Evolutionary conservation across 1,140 invertebrate species (phyloP).

Genomic region (Brachystomella parvula): DNA sequence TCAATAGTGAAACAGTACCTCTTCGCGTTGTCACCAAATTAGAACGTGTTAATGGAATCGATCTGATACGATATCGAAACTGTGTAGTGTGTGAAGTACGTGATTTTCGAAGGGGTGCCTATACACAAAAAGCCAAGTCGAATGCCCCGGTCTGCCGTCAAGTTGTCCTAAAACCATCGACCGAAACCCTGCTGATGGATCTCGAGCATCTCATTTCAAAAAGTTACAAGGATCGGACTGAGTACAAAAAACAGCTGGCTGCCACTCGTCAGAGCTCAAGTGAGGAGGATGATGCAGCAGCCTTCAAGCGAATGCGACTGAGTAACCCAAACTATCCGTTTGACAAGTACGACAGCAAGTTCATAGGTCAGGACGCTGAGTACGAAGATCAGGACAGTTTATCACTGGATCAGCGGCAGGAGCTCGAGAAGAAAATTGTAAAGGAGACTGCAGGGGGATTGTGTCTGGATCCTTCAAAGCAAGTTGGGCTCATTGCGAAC

Average conservation of each 20-base stretch:
- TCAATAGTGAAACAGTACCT: slow-evolving; percentile 31
- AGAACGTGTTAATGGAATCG: slow-evolving; percentile 15
- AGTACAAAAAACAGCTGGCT: slow-evolving; percentile 7
- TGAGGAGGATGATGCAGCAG: background rate
- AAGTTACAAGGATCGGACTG: slow-evolving; percentile 7
- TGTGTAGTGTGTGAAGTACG: slow-evolving; percentile 28
- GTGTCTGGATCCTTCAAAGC: slow-evolving; percentile 32
- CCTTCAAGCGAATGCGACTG: background rate
- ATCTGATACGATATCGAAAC: slow-evolving; percentile 19
- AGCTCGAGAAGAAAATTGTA: slow-evolving; percentile 30
- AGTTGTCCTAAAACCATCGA: slow-evolving; percentile 26
- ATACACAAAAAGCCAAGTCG: background rate
- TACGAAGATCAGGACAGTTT: background rate
- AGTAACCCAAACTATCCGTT: background rate
- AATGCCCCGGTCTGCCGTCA: slow-evolving; percentile 12
- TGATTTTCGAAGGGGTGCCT: slow-evolving; percentile 22
- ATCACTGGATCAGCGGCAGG: slow-evolving; percentile 30
- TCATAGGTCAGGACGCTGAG: background rate
- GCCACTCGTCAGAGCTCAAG: background rate
- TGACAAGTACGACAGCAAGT: background rate
- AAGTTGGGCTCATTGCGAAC: slow-evolving; percentile 26
- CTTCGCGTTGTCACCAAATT: slow-evolving; percentile 21
- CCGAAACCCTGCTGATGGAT: slow-evolving; percentile 28
- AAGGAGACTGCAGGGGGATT: slow-evolving; percentile 24
- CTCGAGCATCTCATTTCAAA: slow-evolving; percentile 25